Percentiles rank a stretch among this genome's conserved stretches.
Conservation (phyloP, 1,140 invertebrate genomes). For the Caenorhabditis tropicalis region DNA sequence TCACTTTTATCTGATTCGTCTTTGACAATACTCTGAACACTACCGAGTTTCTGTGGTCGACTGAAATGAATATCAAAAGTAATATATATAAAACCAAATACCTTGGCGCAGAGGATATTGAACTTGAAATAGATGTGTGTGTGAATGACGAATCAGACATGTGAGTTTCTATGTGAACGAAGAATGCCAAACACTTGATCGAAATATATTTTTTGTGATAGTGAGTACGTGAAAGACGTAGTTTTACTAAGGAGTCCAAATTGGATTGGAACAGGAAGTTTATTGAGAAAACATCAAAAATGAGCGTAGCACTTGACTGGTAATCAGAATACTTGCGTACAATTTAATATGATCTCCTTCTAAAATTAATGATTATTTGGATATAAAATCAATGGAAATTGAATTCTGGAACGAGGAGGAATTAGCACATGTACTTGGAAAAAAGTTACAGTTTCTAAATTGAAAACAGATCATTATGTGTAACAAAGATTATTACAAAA, state of each 20-base stretch:
- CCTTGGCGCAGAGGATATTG: neutral
- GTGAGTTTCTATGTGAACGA: neutral
- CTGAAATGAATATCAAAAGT: neutral
- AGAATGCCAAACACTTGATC: neutral
- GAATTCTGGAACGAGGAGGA: too few relatives aligned
- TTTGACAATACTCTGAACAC: slow-evolving; percentile 1
- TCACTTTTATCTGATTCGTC: neutral
- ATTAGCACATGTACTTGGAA: too few relatives aligned
- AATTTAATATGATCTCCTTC: too few relatives aligned
- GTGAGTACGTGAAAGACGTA: too few relatives aligned
- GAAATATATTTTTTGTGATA: too few relatives aligned
- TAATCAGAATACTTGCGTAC: too few relatives aligned
- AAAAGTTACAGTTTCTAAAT: neutral
- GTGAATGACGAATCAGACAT: neutral
- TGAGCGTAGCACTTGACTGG: neutral
- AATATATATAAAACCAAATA: neutral
- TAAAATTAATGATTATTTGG: too few relatives aligned
- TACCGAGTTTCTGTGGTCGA: neutral
- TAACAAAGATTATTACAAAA: neutral
- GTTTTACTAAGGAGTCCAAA: too few relatives aligned
- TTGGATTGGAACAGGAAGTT: too few relatives aligned
- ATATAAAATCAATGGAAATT: too few relatives aligned
- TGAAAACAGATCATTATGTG: slow-evolving; percentile 10
- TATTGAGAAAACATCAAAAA: neutral
- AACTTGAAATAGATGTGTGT: neutral